A percentile compares a stretch with the other conserved stretches of the same genome.
Evolutionary conservation across 30 jellyfish, hydroid and myxozoan genomes (phyloP).

Genomic region (Calvadosia cruxmelitensis): DNA sequence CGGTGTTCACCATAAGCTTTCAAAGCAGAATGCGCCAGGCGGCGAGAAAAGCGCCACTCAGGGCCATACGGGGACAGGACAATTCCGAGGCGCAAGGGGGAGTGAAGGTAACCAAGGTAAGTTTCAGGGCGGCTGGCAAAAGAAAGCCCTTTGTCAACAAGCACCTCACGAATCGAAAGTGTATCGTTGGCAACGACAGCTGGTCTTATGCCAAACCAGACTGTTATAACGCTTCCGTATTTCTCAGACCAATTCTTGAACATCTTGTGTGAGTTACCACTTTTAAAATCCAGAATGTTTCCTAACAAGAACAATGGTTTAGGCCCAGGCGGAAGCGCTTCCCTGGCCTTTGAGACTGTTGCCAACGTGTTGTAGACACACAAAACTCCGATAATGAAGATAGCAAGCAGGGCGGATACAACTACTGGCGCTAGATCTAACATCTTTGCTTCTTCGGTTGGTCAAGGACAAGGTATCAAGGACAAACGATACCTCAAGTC

Average conservation of each 20-base stretch:
- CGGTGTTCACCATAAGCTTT: conserved; percentile 31
- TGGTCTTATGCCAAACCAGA: conserved; percentile 52
- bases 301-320: conserved; percentile 69
- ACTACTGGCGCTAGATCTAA: no score
- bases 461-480: no score
- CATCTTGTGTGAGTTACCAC: conserved; percentile 12
- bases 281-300: conserved; percentile 33
- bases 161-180: conserved; percentile 52
- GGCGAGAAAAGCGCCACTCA: conserved; percentile 22
- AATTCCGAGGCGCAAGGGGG: conserved; percentile 30
- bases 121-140: conserved; percentile 52
- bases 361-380: no score
- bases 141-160: conserved; percentile 29
- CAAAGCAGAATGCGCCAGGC: conserved; percentile 35
- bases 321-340: conserved; percentile 77
- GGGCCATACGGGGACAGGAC: conserved; percentile 42
- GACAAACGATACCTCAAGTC: no score
- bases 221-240: conserved; percentile 64
- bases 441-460: no score
- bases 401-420: no score
- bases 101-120: conserved; percentile 28
- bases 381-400: no score
- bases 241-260: conserved; percentile 19
- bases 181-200: conserved; percentile 49
- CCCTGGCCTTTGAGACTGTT: no score